Conservation (phyloP, 2,113 vertebrate species). For the Peromyscus maniculatus region DNA sequence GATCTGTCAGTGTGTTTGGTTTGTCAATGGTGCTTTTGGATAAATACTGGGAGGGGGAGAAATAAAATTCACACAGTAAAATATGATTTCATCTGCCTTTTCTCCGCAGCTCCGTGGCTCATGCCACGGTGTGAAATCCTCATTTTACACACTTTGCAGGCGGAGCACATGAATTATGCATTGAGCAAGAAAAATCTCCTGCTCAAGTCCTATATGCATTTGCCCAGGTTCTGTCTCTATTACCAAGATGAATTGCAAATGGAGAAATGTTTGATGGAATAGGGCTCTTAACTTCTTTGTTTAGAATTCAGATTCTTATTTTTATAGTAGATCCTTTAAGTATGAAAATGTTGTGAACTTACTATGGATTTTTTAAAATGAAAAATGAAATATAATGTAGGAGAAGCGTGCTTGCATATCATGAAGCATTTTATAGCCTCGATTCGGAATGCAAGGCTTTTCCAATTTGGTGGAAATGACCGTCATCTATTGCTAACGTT, state of each 20-base stretch:
- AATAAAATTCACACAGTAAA: slow-evolving; percentile 92
- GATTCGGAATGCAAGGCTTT: slow-evolving; percentile 83
- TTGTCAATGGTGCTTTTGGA: slow-evolving; percentile 92
- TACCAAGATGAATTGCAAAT: slow-evolving; percentile 99
- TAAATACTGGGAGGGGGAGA: slow-evolving; percentile 91
- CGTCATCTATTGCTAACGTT: slow-evolving; percentile 81
- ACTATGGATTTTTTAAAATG: slow-evolving; percentile 83
- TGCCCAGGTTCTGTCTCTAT: slow-evolving; percentile 99
- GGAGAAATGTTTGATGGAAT: slow-evolving; percentile 95
- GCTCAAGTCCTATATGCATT: slow-evolving; percentile 98
- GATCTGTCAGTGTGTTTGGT: slow-evolving; percentile 91
- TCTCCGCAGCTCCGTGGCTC: slow-evolving; percentile 94
- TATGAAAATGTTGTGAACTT: slow-evolving; percentile 85
- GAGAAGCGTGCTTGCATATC: slow-evolving; percentile 79
- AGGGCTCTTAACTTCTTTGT: slow-evolving; percentile 95
- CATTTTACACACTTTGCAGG: slow-evolving; percentile 99
- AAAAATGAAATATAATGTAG: slow-evolving; percentile 80
- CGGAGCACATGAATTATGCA: slow-evolving; percentile 99
- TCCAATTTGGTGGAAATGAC: slow-evolving; percentile 79
- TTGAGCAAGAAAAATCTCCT: slow-evolving; percentile 99
- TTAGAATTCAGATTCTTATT: slow-evolving; percentile 91
- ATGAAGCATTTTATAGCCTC: slow-evolving; percentile 82
- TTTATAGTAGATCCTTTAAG: slow-evolving; percentile 82
- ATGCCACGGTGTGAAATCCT: slow-evolving; percentile 99
- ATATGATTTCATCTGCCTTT: slow-evolving; percentile 93